A percentile compares a stretch with the other conserved stretches of the same genome.
Conservation (phyloP, 2,113 vertebrate species). For the Apteryx owenii region DNA sequence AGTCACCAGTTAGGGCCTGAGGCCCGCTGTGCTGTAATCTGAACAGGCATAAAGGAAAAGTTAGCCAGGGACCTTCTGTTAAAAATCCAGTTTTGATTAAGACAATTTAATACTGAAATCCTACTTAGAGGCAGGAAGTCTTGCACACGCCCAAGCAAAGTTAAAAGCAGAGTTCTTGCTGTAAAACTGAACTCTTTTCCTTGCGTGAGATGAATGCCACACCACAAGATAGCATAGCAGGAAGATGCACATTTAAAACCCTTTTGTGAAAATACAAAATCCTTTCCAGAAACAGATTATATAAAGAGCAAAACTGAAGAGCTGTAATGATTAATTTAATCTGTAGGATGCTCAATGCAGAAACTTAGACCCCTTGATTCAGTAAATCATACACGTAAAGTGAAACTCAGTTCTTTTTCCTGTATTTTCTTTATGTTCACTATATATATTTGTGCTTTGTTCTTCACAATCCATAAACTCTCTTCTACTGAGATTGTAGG, state of each 20-base stretch:
- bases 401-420: background rate
- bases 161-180: background rate
- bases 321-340: background rate
- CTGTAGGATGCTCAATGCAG: background rate
- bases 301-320: background rate
- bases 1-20: background rate
- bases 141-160: background rate
- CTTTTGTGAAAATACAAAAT: background rate
- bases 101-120: background rate
- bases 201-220: background rate
- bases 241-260: background rate
- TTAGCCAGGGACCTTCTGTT: background rate
- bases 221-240: background rate
- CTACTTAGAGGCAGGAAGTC: background rate
- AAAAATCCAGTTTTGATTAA: conserved; percentile 15
- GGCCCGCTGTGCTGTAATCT: background rate
- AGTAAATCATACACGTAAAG: background rate
- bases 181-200: background rate
- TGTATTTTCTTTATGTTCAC: background rate
- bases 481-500: background rate
- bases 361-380: background rate
- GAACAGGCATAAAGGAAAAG: background rate
- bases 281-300: background rate
- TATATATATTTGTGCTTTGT: background rate
- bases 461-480: background rate